phyloP scores from a whole-genome alignment of 2,888 invertebrate species.

The Tryphoninae sp. region DNA sequence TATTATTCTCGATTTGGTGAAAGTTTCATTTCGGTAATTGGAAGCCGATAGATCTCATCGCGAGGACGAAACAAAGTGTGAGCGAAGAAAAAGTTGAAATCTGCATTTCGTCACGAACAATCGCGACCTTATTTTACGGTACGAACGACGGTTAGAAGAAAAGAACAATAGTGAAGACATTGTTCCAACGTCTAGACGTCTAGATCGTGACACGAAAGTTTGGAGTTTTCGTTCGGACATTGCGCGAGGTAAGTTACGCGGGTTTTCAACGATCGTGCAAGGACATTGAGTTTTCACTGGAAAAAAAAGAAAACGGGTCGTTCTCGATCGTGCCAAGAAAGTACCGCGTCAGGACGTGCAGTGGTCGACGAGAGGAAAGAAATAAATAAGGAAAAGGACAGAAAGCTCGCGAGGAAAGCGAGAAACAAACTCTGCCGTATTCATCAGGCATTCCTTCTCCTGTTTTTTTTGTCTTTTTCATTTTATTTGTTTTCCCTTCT shows the following conservation, averaged over 20 bases:
- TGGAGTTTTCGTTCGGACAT: conserved; percentile 27
- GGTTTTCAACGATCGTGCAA: background rate
- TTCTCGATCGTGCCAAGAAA: conserved; percentile 1
- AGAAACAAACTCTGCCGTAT: background rate
- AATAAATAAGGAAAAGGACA: background rate
- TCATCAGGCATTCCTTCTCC: background rate
- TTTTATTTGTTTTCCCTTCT: background rate
- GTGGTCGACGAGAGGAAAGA: background rate
- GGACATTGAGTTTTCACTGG: background rate
- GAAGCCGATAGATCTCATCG: background rate
- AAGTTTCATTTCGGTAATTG: background rate
- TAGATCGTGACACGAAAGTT: conserved; percentile 13
- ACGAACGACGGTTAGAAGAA: background rate
- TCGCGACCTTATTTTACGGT: background rate
- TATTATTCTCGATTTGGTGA: background rate
- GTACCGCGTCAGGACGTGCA: background rate
- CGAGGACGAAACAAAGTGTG: background rate
- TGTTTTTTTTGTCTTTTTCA: background rate
- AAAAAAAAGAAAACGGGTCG: background rate
- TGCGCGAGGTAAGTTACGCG: background rate
- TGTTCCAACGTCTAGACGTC: conserved; percentile 1
- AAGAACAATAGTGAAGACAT: background rate
- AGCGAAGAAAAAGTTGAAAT: background rate
- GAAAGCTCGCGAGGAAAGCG: background rate
- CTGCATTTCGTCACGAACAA: conserved; percentile 1